Evolutionary conservation across 2,797 vertebrate species (phyloP).

Genomic region (Pempheris klunzingeri): DNA sequence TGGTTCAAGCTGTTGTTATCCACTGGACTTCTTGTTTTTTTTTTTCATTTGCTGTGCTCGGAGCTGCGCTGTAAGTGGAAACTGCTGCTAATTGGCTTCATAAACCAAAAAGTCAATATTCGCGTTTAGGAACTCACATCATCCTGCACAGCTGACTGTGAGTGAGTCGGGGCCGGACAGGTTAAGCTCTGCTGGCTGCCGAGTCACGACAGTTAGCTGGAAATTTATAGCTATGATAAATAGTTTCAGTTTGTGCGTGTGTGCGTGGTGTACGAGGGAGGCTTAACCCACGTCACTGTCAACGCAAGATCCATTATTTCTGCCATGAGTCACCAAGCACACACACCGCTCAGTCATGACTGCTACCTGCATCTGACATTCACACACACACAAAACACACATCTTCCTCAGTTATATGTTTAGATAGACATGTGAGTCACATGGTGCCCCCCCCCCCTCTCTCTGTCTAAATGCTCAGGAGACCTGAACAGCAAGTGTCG

Average conservation of each 20-base stretch:
- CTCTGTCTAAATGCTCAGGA: slow-evolving; percentile 25
- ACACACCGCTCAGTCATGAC: slow-evolving; percentile 54
- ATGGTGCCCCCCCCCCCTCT: slow-evolving; percentile 15
- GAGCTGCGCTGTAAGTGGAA: slow-evolving; percentile 29
- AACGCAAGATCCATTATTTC: slow-evolving; percentile 42
- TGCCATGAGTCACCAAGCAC: slow-evolving; percentile 69
- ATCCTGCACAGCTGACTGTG: slow-evolving; percentile 27
- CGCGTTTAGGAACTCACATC: slow-evolving; percentile 39
- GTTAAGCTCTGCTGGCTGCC: not conserved
- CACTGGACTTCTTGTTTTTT: slow-evolving; percentile 6
- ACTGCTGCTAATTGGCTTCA: slow-evolving; percentile 27
- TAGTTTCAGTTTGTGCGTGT: not conserved
- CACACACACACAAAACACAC: slow-evolving; percentile 30
- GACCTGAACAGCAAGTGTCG: slow-evolving; percentile 38
- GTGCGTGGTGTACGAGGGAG: not conserved
- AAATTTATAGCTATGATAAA: slow-evolving; percentile 8
- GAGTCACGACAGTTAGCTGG: not conserved
- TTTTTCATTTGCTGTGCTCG: slow-evolving; percentile 6
- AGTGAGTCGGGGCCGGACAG: slow-evolving; percentile 3
- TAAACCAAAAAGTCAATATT: slow-evolving; percentile 38
- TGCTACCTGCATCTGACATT: slow-evolving; percentile 71
- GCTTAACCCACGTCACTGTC: slow-evolving; percentile 52
- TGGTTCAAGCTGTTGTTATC: slow-evolving; percentile 24
- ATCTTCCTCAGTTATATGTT: slow-evolving; percentile 42
- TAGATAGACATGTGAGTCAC: slow-evolving; percentile 65